phyloP scores from a whole-genome alignment of 2,888 invertebrate genomes.

The Smittia sp. region DNA sequence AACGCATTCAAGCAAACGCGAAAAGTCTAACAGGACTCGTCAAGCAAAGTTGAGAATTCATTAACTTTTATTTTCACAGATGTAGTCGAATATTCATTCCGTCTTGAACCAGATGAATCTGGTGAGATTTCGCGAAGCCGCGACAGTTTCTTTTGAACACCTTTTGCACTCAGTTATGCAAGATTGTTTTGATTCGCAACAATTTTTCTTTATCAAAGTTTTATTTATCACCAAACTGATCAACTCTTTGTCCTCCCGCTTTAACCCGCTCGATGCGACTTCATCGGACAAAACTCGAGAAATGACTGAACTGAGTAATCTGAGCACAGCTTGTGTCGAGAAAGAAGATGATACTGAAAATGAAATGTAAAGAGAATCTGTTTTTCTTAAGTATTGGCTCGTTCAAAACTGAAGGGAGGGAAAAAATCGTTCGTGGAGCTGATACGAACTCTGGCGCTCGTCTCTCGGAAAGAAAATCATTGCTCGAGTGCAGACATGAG shows the following conservation, averaged over 20 bases:
- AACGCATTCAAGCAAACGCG: background rate
- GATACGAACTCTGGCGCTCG: background rate
- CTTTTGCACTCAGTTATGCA: background rate
- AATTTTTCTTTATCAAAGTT: no score
- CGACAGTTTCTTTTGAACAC: background rate
- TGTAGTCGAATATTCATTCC: no score
- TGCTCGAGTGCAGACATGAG: background rate
- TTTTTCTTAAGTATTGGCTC: slow-evolving; percentile 13
- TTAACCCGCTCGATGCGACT: slow-evolving; percentile 15
- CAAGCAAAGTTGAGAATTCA: no score
- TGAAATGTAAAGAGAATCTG: slow-evolving; percentile 37
- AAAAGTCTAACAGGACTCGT: background rate
- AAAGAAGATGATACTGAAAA: slow-evolving; percentile 38
- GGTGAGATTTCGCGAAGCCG: background rate
- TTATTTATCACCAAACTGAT: background rate
- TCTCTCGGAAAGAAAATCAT: background rate
- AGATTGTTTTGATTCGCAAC: background rate
- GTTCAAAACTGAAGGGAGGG: background rate
- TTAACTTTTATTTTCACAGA: no score
- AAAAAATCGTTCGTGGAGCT: slow-evolving; percentile 4
- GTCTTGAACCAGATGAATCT: no score
- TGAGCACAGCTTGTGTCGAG: slow-evolving; percentile 23
- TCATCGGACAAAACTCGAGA: slow-evolving; percentile 38
- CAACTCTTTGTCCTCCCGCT: background rate
- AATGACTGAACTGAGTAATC: slow-evolving; percentile 41